A percentile compares a stretch with the other conserved stretches of the same genome.
Evolutionary conservation across 2,113 vertebrate genomes (phyloP).

Genomic region (Bubo scandiacus): DNA sequence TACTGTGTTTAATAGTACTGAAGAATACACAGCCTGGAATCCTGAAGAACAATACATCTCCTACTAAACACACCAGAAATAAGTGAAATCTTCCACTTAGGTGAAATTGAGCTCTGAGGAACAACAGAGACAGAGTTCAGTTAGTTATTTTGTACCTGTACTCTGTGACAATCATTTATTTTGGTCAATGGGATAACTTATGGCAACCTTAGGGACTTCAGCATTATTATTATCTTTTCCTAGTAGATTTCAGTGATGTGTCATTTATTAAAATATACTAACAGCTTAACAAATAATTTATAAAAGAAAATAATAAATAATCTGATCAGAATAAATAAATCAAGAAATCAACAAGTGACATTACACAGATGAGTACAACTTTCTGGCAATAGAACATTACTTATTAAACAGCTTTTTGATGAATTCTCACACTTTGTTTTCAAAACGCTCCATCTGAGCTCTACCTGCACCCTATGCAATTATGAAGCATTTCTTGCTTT

Average conservation of each 20-base stretch:
- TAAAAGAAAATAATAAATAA: background rate
- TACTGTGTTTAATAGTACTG: background rate
- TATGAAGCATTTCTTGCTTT: conserved; percentile 10
- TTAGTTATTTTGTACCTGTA: background rate
- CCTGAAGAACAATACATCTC: background rate
- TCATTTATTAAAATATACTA: background rate
- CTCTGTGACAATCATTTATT: background rate
- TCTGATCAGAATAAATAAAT: background rate
- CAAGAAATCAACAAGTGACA: conserved; percentile 45
- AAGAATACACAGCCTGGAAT: background rate
- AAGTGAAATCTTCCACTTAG: background rate
- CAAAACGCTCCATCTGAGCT: background rate
- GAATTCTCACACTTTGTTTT: background rate
- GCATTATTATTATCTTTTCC: background rate
- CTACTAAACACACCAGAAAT: background rate
- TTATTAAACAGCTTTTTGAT: background rate
- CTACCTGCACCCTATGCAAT: background rate
- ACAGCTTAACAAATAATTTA: background rate
- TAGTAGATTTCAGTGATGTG: background rate
- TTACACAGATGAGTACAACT: background rate
- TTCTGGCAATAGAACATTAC: background rate
- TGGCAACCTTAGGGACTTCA: background rate
- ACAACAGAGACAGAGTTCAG: background rate
- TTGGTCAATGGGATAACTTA: background rate
- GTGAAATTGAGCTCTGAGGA: background rate